Evolutionary conservation across 2,888 invertebrate genomes (phyloP).

Genomic region (Dryobota labecula): DNA sequence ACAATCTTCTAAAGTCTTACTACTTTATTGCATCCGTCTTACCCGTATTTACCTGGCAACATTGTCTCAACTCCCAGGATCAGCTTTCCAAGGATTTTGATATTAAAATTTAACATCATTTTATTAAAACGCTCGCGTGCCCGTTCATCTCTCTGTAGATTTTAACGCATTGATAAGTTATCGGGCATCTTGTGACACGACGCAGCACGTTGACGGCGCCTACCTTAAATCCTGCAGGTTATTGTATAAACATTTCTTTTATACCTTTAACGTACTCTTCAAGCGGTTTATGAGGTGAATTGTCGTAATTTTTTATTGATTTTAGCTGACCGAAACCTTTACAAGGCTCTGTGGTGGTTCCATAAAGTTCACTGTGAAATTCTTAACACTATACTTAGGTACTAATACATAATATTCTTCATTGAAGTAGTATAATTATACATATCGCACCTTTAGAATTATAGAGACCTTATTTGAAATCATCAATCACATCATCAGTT

Average conservation of each 20-base stretch:
- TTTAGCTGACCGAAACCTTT: constrained; percentile 13
- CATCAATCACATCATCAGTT: too few relatives aligned
- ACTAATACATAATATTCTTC: too few relatives aligned
- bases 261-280: constrained; percentile 47
- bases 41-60: too few relatives aligned
- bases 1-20: background rate
- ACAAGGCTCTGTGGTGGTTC: background rate
- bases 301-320: constrained; percentile 27
- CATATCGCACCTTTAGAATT: too few relatives aligned
- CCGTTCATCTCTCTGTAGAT: constrained; percentile 70
- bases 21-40: background rate
- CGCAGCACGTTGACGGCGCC: constrained; percentile 70
- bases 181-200: constrained; percentile 73
- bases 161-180: constrained; percentile 70
- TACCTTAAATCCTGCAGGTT: constrained; percentile 63
- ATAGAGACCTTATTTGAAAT: too few relatives aligned
- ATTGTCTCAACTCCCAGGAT: constrained; percentile 33
- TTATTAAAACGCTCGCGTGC: constrained; percentile 63
- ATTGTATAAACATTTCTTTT: constrained; percentile 58
- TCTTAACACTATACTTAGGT: too few relatives aligned
- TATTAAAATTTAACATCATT: constrained; percentile 58
- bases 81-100: constrained; percentile 48
- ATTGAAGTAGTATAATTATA: background rate
- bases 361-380: background rate
- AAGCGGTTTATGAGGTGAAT: constrained; percentile 38